A percentile compares a stretch with the other conserved stretches of the same genome.
phyloP scores from a whole-genome alignment of 2,113 vertebrate genomes.

The Cacatua alba region DNA sequence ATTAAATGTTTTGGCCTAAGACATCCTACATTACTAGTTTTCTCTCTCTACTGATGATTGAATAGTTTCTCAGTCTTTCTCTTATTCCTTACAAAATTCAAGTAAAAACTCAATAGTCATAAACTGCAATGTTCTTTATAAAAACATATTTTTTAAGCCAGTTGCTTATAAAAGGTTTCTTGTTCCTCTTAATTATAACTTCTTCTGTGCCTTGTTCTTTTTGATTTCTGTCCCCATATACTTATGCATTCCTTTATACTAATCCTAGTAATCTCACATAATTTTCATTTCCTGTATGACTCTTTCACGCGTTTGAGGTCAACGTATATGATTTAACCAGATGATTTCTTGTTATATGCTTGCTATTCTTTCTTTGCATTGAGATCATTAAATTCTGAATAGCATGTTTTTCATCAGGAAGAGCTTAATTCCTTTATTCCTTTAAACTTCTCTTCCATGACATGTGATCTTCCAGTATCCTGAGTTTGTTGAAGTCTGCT shows the following conservation, averaged over 20 bases:
- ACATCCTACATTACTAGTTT: neutral
- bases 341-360: conserved; percentile 14
- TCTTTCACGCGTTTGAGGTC: neutral
- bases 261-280: conserved; percentile 27
- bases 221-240: conserved; percentile 4
- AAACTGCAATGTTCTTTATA: neutral
- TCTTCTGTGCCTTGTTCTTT: neutral
- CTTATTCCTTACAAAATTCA: neutral
- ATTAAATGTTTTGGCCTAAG: neutral
- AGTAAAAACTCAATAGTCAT: neutral
- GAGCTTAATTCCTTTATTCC: neutral
- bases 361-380: neutral
- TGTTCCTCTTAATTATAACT: neutral
- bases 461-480: neutral
- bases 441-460: neutral
- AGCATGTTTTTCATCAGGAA: neutral
- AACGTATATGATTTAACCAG: conserved; percentile 28
- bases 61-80: neutral
- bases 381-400: conserved; percentile 24
- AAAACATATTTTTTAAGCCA: neutral
- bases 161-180: neutral
- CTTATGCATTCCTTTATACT: conserved; percentile 16
- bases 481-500: neutral
- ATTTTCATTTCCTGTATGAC: conserved; percentile 53
- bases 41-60: neutral